These are phyloP conservation scores for Drosophila prolongata DNA, from an alignment of 2,888 invertebrate genomes.

Conservation along the genomic window DNA sequence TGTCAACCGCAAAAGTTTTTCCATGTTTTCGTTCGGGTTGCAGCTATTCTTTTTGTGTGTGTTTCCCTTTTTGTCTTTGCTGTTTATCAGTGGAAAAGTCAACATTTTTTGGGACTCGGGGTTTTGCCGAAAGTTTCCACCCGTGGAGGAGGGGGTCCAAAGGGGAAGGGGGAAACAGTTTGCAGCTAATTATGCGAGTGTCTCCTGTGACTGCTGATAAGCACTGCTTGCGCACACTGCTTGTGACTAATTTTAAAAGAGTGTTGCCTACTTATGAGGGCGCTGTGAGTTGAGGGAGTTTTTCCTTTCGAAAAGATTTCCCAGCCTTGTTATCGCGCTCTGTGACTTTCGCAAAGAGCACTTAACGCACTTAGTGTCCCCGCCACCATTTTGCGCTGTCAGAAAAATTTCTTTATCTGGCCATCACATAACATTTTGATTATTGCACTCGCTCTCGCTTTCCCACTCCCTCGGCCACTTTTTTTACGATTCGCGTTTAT, in stretches of 20 bases:
- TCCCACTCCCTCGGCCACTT: conserved; percentile 8
- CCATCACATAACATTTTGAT: conserved; percentile 61
- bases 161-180: conserved; percentile 10
- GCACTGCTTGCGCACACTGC: conserved; percentile 24
- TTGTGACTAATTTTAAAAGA: conserved; percentile 6
- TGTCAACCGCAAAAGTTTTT: conserved; percentile 67
- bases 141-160: fast-evolving
- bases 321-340: conserved; percentile 8
- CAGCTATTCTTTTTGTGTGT: not conserved
- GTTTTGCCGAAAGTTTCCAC: conserved; percentile 15
- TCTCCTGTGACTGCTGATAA: conserved; percentile 51
- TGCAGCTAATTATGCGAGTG: conserved; percentile 62
- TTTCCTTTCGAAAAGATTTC: not conserved
- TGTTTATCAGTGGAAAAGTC: conserved; percentile 61
- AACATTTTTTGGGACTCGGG: conserved; percentile 26
- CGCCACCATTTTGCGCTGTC: not conserved
- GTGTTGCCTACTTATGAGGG: conserved; percentile 41
- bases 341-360: conserved; percentile 15
- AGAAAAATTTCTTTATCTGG: conserved; percentile 53
- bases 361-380: conserved; percentile 30
- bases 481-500: conserved; percentile 52
- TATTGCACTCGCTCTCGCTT: conserved; percentile 41
- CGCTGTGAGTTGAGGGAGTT: not conserved
- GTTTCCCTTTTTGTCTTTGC: conserved; percentile 9
- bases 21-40: conserved; percentile 9